Evolutionary conservation across 2,888 invertebrate species (phyloP).

Genomic region (Sphaeridia pumilis): DNA sequence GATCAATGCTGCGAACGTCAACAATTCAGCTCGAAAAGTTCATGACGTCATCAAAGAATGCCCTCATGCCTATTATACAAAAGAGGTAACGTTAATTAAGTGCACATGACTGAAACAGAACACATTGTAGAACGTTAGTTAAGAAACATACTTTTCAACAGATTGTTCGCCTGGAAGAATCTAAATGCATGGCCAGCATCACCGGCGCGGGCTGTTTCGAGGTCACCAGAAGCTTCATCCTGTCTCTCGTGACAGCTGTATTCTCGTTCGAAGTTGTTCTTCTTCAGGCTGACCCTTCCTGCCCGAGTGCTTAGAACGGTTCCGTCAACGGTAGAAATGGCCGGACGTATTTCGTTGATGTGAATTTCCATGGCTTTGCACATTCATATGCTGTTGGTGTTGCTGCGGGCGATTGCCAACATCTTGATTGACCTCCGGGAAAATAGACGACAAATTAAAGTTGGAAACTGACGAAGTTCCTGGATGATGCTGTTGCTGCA

Average conservation of each 20-base stretch:
- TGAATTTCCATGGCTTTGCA: background rate
- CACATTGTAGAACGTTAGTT: background rate
- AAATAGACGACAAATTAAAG: constrained; percentile 70
- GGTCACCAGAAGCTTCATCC: background rate
- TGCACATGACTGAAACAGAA: background rate
- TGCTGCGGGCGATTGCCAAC: no score
- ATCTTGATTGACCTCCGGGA: constrained; percentile 63
- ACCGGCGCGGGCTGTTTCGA: constrained; percentile 1
- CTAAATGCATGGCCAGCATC: background rate
- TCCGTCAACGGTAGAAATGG: background rate
- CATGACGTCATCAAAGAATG: background rate
- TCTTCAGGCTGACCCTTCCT: background rate
- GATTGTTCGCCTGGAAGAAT: constrained; percentile 3
- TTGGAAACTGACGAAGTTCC: constrained; percentile 48
- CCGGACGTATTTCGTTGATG: background rate
- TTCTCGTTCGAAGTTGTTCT: constrained; percentile 9
- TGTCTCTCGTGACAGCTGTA: background rate
- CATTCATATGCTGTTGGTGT: no score
- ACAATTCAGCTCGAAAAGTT: background rate
- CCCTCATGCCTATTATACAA: background rate
- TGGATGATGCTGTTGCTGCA: constrained; percentile 11
- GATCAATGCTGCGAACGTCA: background rate
- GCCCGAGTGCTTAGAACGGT: background rate
- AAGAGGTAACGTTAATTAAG: background rate
- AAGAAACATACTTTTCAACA: background rate